Evolutionary conservation across 1,140 invertebrate genomes (phyloP).

Genomic region (Acyrthosiphon pisum): DNA sequence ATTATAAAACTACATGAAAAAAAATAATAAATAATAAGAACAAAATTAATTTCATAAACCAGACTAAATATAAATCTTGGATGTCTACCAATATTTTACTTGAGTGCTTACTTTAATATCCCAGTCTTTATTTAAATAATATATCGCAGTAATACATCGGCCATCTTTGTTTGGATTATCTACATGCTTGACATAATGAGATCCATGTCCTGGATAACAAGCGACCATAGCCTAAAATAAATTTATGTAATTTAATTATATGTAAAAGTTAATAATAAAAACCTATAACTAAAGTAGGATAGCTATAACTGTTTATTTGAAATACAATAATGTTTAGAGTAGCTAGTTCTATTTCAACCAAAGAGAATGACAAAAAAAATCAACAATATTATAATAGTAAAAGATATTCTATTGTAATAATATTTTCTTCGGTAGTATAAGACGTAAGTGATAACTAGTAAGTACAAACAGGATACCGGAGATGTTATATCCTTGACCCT

Average conservation of each 20-base stretch:
- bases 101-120: slow-evolving; percentile 70
- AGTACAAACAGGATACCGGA: background rate
- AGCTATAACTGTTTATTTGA: background rate
- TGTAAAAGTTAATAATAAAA: background rate
- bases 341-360: background rate
- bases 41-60: background rate
- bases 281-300: background rate
- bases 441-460: too few relatives aligned
- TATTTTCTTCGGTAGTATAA: background rate
- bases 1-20: background rate
- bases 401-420: background rate
- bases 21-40: background rate
- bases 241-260: background rate
- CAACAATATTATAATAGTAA: background rate
- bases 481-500: background rate
- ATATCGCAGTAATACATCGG: slow-evolving; percentile 92
- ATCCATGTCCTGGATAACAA: slow-evolving; percentile 91
- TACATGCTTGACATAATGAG: slow-evolving; percentile 94
- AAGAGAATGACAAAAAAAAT: background rate
- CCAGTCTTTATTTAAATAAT: slow-evolving; percentile 95
- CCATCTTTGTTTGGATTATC: slow-evolving; percentile 97
- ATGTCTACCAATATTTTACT: slow-evolving; percentile 29
- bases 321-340: background rate
- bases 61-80: slow-evolving; percentile 23
- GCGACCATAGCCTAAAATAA: slow-evolving; percentile 90